Conservation (phyloP, 2,113 vertebrate genomes). For the Pavo muticus region DNA sequence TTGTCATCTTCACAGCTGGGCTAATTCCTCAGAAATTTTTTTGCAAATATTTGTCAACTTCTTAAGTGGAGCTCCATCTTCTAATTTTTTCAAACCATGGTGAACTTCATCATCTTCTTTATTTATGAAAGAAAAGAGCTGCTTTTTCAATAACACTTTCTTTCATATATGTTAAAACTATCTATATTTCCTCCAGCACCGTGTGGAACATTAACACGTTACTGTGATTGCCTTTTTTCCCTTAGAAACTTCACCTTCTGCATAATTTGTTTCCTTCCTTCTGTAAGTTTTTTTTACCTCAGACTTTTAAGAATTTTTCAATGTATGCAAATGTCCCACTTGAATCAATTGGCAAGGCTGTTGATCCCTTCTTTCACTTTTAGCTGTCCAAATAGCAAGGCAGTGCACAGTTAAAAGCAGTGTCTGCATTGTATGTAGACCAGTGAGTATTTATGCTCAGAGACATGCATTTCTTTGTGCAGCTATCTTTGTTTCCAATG, state of each 20-base stretch:
- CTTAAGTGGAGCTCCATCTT: neutral
- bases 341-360: neutral
- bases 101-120: neutral
- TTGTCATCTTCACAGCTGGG: neutral
- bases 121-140: neutral
- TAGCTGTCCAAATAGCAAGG: neutral
- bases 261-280: neutral
- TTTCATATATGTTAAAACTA: neutral
- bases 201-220: neutral
- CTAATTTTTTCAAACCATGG: neutral
- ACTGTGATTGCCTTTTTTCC: neutral
- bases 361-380: neutral
- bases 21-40: neutral
- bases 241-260: neutral
- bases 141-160: neutral
- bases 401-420: neutral
- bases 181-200: neutral
- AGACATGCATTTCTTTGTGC: neutral
- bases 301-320: neutral
- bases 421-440: neutral
- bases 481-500: neutral
- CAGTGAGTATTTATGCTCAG: neutral
- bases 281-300: neutral
- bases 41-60: slow-evolving; percentile 37
- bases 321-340: neutral